Conservation (phyloP, 1,140 invertebrate genomes). For the Phortica variegata region DNA sequence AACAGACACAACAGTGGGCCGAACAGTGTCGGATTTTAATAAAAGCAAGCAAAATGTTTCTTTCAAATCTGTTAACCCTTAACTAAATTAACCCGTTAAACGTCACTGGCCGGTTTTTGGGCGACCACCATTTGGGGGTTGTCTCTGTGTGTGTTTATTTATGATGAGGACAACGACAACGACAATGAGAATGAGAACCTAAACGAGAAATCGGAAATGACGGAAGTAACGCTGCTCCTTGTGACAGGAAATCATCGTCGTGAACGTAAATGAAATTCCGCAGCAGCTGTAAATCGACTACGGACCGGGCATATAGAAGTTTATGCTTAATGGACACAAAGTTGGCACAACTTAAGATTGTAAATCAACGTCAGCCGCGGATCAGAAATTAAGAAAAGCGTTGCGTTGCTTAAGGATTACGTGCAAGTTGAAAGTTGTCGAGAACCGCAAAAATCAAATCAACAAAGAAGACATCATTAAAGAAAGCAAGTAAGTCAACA, state of each 20-base stretch:
- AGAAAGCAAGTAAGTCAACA: not conserved
- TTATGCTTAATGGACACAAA: constrained; percentile 1
- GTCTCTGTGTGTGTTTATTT: no score
- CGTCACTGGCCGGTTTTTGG: no score
- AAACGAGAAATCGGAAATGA: constrained; percentile 49
- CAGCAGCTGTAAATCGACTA: no score
- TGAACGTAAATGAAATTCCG: constrained; percentile 56
- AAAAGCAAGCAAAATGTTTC: no score
- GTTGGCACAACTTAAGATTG: constrained; percentile 18
- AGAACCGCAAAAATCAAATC: constrained; percentile 39
- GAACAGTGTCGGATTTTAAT: no score
- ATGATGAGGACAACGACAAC: no score
- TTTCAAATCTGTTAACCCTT: no score
- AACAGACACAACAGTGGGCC: no score
- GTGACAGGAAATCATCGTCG: constrained; percentile 52
- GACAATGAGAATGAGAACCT: no score
- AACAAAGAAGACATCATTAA: constrained; percentile 1
- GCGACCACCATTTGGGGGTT: no score
- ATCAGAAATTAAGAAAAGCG: constrained; percentile 9
- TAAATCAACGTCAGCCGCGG: not conserved
- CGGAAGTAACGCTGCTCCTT: constrained; percentile 42
- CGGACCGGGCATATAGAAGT: no score
- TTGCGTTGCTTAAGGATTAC: constrained; percentile 29
- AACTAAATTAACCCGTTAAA: no score
- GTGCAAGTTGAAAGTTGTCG: constrained; percentile 53